A percentile compares a stretch with the other conserved stretches of the same genome.
phyloP scores from a whole-genome alignment of 2,888 invertebrate species.

The Vanessa cardui region DNA sequence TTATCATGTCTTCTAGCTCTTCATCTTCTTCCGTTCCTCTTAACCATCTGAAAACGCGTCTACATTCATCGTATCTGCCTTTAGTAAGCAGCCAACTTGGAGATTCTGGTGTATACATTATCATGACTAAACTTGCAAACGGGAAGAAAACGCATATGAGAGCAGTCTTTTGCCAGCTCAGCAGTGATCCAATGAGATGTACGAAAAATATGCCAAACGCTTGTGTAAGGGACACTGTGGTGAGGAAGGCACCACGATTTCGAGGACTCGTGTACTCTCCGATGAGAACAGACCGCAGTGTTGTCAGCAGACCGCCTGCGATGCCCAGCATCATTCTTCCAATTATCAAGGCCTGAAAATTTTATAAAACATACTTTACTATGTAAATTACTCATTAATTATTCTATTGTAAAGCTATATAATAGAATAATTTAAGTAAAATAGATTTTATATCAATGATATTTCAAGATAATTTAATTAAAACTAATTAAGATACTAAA shows the following conservation, averaged over 20 bases:
- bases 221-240: constrained; percentile 82
- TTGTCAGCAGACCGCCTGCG: constrained; percentile 76
- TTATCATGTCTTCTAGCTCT: constrained; percentile 64
- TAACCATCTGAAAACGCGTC: constrained; percentile 80
- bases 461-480: not conserved
- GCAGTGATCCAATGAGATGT: constrained; percentile 83
- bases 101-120: constrained; percentile 80
- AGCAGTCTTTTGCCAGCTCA: constrained; percentile 81
- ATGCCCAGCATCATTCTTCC: constrained; percentile 66
- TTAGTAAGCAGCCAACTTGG: constrained; percentile 85
- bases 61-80: constrained; percentile 78
- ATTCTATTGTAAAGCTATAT: not conserved
- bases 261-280: constrained; percentile 83
- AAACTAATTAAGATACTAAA: no score
- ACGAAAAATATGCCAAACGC: constrained; percentile 83
- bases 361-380: not conserved
- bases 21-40: constrained; percentile 76
- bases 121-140: constrained; percentile 68
- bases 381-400: not conserved
- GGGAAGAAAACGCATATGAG: constrained; percentile 71
- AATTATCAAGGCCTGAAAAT: constrained; percentile 54
- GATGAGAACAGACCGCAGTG: constrained; percentile 75
- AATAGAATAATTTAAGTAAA: not conserved
- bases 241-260: constrained; percentile 83
- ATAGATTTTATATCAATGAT: not conserved